These are phyloP conservation scores for Campoletis raptor DNA, from an alignment of 2,888 invertebrate species.

Conservation along the genomic window DNA sequence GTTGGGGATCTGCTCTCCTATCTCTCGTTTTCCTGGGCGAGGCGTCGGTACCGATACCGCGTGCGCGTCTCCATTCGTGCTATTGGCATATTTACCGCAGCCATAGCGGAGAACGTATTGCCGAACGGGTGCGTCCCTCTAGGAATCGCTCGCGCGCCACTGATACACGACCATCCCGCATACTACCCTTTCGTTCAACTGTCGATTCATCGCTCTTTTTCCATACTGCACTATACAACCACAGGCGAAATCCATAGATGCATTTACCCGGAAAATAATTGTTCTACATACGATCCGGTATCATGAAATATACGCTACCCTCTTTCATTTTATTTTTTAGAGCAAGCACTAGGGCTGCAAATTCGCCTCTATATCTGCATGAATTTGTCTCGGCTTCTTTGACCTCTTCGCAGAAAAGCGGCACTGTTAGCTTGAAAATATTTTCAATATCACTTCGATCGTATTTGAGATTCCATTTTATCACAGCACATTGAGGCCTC, in stretches of 20 bases:
- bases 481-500: background rate
- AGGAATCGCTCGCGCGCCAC: constrained; percentile 53
- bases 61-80: constrained; percentile 63
- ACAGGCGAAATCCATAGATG: constrained; percentile 48
- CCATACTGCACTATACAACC: constrained; percentile 1
- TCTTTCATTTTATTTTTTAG: constrained; percentile 2
- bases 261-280: constrained; percentile 65
- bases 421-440: background rate
- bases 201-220: constrained; percentile 45
- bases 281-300: constrained; percentile 55
- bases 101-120: constrained; percentile 72
- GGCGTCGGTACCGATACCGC: constrained; percentile 61
- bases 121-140: constrained; percentile 68
- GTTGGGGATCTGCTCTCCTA: constrained; percentile 55
- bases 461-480: background rate
- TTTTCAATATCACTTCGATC: background rate
- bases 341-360: background rate
- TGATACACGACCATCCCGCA: constrained; percentile 64
- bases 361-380: constrained; percentile 4
- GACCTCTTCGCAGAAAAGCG: background rate
- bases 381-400: background rate
- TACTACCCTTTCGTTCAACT: constrained; percentile 53
- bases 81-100: constrained; percentile 73
- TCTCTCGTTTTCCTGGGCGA: constrained; percentile 70
- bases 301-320: constrained; percentile 3